Base-by-base conservation (phyloP, 2,113 vertebrate species). In the Psammodynastes pulverulentus region DNA sequence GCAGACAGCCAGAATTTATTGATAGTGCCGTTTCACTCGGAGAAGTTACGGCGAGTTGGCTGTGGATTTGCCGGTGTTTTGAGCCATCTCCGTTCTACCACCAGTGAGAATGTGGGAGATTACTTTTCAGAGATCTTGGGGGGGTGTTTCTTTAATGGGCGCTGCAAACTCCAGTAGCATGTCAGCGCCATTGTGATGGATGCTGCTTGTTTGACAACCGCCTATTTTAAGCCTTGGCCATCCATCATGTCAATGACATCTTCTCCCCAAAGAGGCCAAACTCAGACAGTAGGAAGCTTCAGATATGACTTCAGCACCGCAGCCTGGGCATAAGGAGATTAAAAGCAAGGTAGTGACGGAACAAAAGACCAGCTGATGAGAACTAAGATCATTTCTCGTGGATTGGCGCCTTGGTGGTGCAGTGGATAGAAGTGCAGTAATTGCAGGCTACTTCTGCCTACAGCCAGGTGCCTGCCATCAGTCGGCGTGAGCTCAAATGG, bases 201-300 rank as follows among this genome's bases (percentile, higher is more conserved):
- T 92, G 91, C 46, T 86, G 91, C 53, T 92, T 88, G 9, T 54
- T 92, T 92, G 91, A 92, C 87, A 92, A 45, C 46, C 89, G 79
- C n/a, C 88, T 62, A 48, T 92, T 89, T 86, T 88, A 51, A 48
- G 88, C 88, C 86, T 89, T 56, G 17, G 23, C 54, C 88, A 92
- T 92, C 91, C 46, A 86, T 92, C 91, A 89, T 54, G 5, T 9
- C 10, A 12, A 12, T 29, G 53, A 26, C 87, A 85, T 15, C n/a
- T 5, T 62, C 29, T 89, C 58, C 79, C 91, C 87, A 89, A 92
- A 89, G 43, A 51, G 15, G 45, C 72, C 91, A 45, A 89, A 53
- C 43, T 26, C 26, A 84, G 43, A 48, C 51, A 2, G 12, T 19
- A 26, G 48, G 58, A 49, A 89, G 52, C 34, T 89, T 56, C 29